These are phyloP conservation scores for Lagodon rhomboides DNA, from an alignment of 2,797 vertebrate genomes.

Conservation along the genomic window DNA sequence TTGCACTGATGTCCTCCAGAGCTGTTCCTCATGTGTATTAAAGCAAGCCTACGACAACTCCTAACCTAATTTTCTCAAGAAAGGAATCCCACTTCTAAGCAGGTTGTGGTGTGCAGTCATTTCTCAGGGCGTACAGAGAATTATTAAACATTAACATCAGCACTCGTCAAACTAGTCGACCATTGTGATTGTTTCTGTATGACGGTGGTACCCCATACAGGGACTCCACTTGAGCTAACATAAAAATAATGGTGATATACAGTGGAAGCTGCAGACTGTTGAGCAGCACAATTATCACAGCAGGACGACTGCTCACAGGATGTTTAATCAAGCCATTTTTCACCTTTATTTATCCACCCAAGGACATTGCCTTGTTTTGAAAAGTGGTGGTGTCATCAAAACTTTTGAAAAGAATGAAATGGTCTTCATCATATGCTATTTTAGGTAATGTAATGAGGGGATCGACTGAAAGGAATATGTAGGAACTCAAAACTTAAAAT, in stretches of 20 bases:
- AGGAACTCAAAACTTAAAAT: no score
- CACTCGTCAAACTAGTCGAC: neutral
- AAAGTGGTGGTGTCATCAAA: no score
- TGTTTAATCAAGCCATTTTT: slow-evolving; percentile 18
- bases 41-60: neutral
- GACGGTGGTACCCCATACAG: neutral
- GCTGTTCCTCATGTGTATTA: neutral
- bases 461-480: no score
- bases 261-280: neutral
- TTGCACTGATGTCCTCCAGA: neutral
- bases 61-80: neutral
- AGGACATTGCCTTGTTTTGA: no score
- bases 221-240: neutral
- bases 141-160: slow-evolving; percentile 4
- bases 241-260: neutral
- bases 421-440: no score
- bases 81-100: neutral
- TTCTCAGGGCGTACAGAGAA: neutral
- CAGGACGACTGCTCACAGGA: neutral
- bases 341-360: neutral
- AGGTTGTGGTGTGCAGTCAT: slow-evolving; percentile 3
- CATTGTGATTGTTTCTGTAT: neutral
- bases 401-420: no score
- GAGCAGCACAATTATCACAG: neutral
- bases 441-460: no score